Evolutionary conservation across 2,888 invertebrate genomes (phyloP), one percentile per base, ranked within the genome.

Genomic region (Dynastes tityus): DNA sequence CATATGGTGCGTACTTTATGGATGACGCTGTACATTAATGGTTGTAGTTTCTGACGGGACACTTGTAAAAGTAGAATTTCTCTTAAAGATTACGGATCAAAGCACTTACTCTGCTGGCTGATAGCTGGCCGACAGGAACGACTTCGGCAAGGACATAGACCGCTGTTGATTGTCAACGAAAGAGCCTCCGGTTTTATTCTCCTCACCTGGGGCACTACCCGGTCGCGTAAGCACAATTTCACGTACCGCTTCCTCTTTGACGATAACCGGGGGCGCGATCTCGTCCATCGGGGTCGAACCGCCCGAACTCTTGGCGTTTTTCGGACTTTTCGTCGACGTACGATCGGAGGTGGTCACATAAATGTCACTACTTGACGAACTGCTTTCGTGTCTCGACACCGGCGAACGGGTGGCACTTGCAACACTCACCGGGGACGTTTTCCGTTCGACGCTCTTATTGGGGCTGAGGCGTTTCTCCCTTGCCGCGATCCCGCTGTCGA

Each of bases 121-220:
- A 76, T 83, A 84, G 29, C 83, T 85, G 11, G 84, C 85, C 2
- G 91, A 88, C 64, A 91, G 89, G 83, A 91, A 91, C 29, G 90
- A 90, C 85, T 90, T 91, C 53, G 91, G 91, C 81, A 91, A 85
- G 29, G 90, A 90, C 87, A 90, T 89, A n/a, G 90, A 90, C 80
- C 90, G 85, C 84, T 90, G 90, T 81, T 90, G 88, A 70, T 89
- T 81, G 78, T 87, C 87, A 79, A 87, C 79, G 45, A 85, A 82
- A 8, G 81, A 83, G 37, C 75, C 81, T 29, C 81, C 81, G n/a
- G 74, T 68, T 27, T 79, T 75, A 55, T 80, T 80, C 13, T 87
- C 85, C 84, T 88, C 88, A 27, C 89, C 89, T 1, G 91, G 91
- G 5, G 91, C 91, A 84, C 91, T 91, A 78, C 91, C 91, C 9